Base-by-base conservation (phyloP, 2,113 vertebrate genomes). In the Ochotona princeps region DNA sequence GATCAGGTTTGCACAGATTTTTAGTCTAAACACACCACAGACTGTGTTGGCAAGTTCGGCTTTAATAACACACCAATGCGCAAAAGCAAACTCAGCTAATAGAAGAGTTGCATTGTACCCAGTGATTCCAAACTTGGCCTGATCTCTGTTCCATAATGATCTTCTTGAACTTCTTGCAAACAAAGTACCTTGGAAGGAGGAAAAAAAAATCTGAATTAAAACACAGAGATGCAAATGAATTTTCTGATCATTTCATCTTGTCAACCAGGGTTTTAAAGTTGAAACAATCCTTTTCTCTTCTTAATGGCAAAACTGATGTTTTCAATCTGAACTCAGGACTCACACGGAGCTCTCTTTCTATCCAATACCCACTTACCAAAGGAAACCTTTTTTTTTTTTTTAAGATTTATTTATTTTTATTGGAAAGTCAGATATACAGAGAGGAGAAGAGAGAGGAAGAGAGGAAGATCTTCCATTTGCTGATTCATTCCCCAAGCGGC, bases 121-220 rank as follows among this genome's bases (percentile, higher is more conserved):
- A 99, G 91, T 5, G 98, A 98, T 97, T 99, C 98, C 84, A 99
- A 98, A 96, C 98, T 98, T 69, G 99, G 99, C 97, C 98, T 99
- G 84, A 99, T 98, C 97, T 99, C 99, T 93, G 92, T 94, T 87
- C 98, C 96, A 35, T 99, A 99, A 96, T 99, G 99, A 96, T 99
- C 98, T 97, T 99, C 98, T 97, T 99, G 99, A 76, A 99, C 99
- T 97, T 99, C 99, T 97, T 99, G 99, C 79, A 99, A 99, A 98
- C 99, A 99, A 83, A 99, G 97, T 75, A 99, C 98, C 99, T 99
- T 94, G 2, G 93, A 85, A 13, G 93, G 79, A 88, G 96, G 84
- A 60, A 91, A 88, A 57, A 57, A 17, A 57, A 57, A 18, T 17
- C 15, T 94, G 51, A 96, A 95, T 97, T 96, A 97, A 92, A 95